Percentiles rank a stretch among this genome's conserved stretches.
Conservation (phyloP, 1,140 invertebrate species). For the Schlechtendalia chinensis region DNA sequence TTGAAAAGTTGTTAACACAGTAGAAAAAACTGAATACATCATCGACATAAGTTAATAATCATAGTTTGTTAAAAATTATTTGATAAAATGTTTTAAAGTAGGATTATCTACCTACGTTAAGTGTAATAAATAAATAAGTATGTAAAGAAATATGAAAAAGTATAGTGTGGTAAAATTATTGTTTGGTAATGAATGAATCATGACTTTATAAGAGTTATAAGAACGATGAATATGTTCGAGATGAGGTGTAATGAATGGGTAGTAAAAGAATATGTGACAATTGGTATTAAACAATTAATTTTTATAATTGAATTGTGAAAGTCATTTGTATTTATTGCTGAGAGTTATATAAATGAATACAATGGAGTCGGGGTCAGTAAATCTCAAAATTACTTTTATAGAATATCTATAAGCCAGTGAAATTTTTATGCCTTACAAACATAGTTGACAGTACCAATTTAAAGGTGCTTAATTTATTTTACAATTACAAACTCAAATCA, state of each 20-base stretch:
- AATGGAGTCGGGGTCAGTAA: background rate
- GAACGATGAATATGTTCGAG: background rate
- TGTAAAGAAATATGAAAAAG: too few species aligned
- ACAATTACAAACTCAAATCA: too few species aligned
- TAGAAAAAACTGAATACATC: too few species aligned
- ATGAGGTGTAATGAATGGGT: background rate
- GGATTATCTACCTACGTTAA: too few species aligned
- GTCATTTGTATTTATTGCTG: slow-evolving; percentile 35
- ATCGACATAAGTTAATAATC: too few species aligned
- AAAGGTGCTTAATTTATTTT: too few species aligned
- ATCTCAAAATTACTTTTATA: background rate
- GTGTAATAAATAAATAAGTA: too few species aligned
- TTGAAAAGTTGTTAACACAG: too few species aligned
- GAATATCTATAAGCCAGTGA: background rate
- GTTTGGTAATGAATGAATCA: slow-evolving; percentile 4
- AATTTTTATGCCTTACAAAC: too few species aligned
- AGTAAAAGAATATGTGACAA: background rate
- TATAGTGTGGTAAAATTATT: background rate
- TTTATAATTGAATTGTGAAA: slow-evolving; percentile 36
- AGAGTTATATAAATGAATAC: background rate
- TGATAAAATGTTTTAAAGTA: too few species aligned
- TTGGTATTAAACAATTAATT: slow-evolving; percentile 19
- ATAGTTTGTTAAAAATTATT: too few species aligned
- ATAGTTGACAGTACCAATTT: too few species aligned
- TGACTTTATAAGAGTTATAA: background rate